phyloP scores from a whole-genome alignment of 2,797 vertebrate genomes.

The Apodemus agrarius region DNA sequence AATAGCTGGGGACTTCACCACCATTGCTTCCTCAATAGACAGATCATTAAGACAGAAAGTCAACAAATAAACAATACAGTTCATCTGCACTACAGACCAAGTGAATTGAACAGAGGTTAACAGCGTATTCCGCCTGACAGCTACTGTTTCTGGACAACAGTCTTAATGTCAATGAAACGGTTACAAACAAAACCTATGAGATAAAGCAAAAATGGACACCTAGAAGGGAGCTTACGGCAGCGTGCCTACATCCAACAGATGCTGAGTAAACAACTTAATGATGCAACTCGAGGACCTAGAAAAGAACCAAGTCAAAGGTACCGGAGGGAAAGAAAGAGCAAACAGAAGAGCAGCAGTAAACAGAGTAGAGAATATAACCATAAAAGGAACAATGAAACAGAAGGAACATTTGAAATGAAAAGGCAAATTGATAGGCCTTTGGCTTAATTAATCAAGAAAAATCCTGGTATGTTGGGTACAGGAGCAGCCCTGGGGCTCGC shows the following conservation, averaged over 20 bases:
- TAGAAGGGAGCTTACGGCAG: neutral
- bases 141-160: neutral
- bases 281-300: neutral
- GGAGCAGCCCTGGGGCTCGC: neutral
- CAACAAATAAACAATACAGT: neutral
- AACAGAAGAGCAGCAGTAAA: neutral
- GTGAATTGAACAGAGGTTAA: neutral
- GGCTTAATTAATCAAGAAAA: neutral
- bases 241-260: neutral
- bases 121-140: neutral
- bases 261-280: neutral
- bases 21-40: neutral
- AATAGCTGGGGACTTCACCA: neutral
- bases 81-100: neutral
- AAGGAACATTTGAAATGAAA: neutral
- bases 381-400: neutral
- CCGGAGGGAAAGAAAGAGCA: neutral
- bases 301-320: neutral
- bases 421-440: neutral
- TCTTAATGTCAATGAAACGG: neutral
- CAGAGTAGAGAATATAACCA: neutral
- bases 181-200: neutral
- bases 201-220: neutral
- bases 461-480: neutral
- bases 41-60: neutral